Evolutionary conservation across 2,113 vertebrate genomes (phyloP).

Genomic region (Peromyscus polionotus): DNA sequence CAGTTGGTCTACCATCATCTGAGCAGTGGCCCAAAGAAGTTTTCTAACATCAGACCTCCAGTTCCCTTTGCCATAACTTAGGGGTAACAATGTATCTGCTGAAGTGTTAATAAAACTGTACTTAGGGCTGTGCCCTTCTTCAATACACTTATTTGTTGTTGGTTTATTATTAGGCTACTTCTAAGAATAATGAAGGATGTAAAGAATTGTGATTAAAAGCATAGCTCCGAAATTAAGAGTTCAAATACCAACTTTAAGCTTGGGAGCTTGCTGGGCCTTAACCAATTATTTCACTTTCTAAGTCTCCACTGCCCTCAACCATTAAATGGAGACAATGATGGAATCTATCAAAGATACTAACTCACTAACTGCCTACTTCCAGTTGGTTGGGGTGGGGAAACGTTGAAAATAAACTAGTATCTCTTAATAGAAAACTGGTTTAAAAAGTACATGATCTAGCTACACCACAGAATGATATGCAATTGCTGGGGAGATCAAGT

Average conservation of each 20-base stretch:
- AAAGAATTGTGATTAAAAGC: conserved; percentile 42
- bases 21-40: too few relatives aligned
- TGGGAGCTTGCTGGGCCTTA: background rate
- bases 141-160: background rate
- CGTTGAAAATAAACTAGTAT: background rate
- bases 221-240: background rate
- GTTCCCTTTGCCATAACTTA: too few relatives aligned
- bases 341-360: background rate
- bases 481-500: background rate
- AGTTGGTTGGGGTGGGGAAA: background rate
- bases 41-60: too few relatives aligned
- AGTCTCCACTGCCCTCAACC: background rate
- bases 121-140: background rate
- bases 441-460: too few relatives aligned
- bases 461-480: too few relatives aligned
- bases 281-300: background rate
- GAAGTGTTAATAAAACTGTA: too few relatives aligned
- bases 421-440: background rate
- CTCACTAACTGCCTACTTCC: background rate
- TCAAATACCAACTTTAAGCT: conserved; percentile 9
- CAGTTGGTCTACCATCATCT: too few relatives aligned
- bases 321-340: background rate
- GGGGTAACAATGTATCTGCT: too few relatives aligned
- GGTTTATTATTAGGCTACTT: background rate
- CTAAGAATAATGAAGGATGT: conserved; percentile 23